Evolutionary conservation across 2,888 invertebrate genomes (phyloP).

Genomic region (Cerastoderma edule): DNA sequence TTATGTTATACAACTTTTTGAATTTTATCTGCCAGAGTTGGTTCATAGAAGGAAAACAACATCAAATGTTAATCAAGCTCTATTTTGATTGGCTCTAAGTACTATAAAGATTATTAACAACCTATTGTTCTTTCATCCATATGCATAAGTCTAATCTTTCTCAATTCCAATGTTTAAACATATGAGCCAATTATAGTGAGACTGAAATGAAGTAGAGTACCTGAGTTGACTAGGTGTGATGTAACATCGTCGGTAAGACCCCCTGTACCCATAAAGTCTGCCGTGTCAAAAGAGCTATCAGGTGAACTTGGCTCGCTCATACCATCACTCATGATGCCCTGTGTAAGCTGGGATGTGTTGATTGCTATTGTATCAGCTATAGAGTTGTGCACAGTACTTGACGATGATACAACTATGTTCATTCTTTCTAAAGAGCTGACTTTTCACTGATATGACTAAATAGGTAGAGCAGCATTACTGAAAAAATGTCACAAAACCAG

Average conservation of each 20-base stretch:
- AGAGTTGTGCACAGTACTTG: conserved; percentile 38
- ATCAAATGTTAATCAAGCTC: too few species aligned
- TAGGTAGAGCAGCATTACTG: neutral
- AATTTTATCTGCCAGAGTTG: too few species aligned
- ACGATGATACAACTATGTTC: conserved; percentile 3
- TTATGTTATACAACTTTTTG: too few species aligned
- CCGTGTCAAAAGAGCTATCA: conserved; percentile 87
- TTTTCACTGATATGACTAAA: neutral
- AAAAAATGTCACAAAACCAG: neutral
- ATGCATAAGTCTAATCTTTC: too few species aligned
- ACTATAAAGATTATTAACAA: too few species aligned
- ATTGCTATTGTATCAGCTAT: conserved; percentile 56
- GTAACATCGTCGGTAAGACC: conserved; percentile 96
- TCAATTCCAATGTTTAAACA: too few species aligned
- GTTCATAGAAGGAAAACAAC: too few species aligned
- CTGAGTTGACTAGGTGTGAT: conserved; percentile 97
- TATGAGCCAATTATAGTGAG: too few species aligned
- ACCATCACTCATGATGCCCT: conserved; percentile 73
- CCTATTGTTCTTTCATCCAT: too few species aligned
- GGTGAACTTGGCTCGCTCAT: conserved; percentile 81
- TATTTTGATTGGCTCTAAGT: too few species aligned
- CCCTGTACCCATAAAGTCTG: conserved; percentile 89
- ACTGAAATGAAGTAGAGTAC: too few species aligned
- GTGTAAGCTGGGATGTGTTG: conserved; percentile 44
- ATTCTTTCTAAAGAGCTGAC: neutral